Base-by-base conservation (phyloP, 1,140 invertebrate genomes). In the Caerostris extrusa region DNA sequence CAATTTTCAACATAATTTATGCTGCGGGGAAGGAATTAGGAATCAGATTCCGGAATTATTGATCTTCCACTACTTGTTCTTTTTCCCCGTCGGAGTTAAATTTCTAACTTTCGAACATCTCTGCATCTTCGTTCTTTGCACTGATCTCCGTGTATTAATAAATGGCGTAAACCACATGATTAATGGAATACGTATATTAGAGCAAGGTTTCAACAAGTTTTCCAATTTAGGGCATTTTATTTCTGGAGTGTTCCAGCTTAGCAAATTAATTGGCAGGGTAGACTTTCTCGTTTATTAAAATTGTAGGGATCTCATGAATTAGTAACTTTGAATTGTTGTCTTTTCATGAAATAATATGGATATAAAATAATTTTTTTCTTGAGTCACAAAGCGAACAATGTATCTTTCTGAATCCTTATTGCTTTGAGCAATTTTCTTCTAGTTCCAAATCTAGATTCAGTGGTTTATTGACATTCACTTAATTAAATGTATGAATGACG, bases 11-110 rank as follows among this genome's bases (percentile, higher is more conserved):
- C 34, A 77, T 77, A 53, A 50, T 77, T 77, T 77, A 77, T 77
- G 19, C 34, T 8, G 34, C 34, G 8, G 10, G 50, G 10, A 50
- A 8, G 69, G 19, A 71, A 71, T 34, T 71, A 34, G 7, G 19
- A 71, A 34, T 71, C 69, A 50, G 50, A 77, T 77, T 77, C 34
- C 71, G 71, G 53, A 77, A 77, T 77, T 77, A 77, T 77, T 77
- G 50, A 77, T 77, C 50, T 12, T 77, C 3, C 19, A 53, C 10
- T 77, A 12, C 2, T 50, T 77, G 17, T 64, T 77, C 5, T 12
- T 14, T 69, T 19, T 77, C 71, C 14, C 14, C 34, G 7, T 77
- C 34, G 10, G 8, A 77, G 71, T 3, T 77, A 8, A 53, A 14
- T 77, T 77, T 77, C 8, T 50, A 5, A 3, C 61, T 64, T 5